These are phyloP conservation scores for Orthonevra nobilis DNA, from an alignment of 2,888 invertebrate genomes.

Conservation along the genomic window DNA sequence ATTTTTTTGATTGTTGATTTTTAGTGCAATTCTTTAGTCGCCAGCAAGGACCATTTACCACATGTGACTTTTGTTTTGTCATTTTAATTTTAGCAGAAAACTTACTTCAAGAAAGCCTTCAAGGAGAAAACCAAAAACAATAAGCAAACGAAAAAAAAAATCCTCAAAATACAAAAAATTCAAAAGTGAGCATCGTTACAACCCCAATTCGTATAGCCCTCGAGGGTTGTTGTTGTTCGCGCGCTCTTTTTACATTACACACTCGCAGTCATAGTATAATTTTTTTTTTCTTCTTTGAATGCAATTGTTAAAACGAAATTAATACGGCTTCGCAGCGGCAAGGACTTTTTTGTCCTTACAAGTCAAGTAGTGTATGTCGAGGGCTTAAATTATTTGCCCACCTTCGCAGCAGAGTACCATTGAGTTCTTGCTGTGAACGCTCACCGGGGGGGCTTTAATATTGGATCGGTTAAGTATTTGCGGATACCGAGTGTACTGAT, in stretches of 20 bases:
- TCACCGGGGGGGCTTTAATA: constrained; percentile 60
- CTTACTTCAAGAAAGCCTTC: constrained; percentile 34
- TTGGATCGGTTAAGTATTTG: constrained; percentile 65
- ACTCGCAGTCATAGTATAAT: constrained; percentile 13
- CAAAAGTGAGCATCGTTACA: constrained; percentile 52
- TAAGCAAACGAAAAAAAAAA: no score
- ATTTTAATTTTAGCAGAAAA: constrained; percentile 10
- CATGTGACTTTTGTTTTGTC: constrained; percentile 57
- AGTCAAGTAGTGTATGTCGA: constrained; percentile 62
- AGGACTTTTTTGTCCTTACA: constrained; percentile 56
- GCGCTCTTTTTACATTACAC: constrained; percentile 40
- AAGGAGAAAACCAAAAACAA: background rate
- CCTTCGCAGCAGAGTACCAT: constrained; percentile 59
- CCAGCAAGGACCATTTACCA: constrained; percentile 58
- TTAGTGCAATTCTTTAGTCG: constrained; percentile 22
- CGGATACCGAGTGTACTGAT: constrained; percentile 44
- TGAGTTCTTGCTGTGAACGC: constrained; percentile 37
- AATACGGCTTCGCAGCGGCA: constrained; percentile 67
- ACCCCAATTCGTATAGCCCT: constrained; percentile 20
- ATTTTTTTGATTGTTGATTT: no score
- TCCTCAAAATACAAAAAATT: no score
- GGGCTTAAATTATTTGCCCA: constrained; percentile 70
- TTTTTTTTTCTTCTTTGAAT: constrained; percentile 28
- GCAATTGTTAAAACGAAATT: constrained; percentile 63
- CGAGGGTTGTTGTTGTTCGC: constrained; percentile 48